Evolutionary conservation across 2,888 invertebrate species (phyloP).

Genomic region (Arenicola marina): DNA sequence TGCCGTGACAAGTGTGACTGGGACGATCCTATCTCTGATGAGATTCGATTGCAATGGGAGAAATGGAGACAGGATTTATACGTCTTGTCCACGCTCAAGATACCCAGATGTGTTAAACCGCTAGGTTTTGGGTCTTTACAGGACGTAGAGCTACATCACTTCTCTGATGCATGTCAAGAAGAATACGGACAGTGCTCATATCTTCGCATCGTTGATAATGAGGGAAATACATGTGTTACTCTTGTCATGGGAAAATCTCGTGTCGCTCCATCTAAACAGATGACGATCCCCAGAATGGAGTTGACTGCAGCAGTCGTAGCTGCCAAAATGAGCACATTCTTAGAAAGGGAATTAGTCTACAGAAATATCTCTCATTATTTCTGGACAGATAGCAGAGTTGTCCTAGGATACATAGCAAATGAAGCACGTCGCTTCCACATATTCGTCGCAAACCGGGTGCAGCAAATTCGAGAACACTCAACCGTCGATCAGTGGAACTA

Average conservation of each 20-base stretch:
- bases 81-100: neutral
- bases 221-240: neutral
- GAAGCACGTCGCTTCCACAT: constrained; percentile 33
- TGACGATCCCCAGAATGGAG: constrained; percentile 33
- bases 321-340: neutral
- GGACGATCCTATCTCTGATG: constrained; percentile 29
- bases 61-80: constrained; percentile 3
- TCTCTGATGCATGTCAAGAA: constrained; percentile 12
- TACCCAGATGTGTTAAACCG: constrained; percentile 13
- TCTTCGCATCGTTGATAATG: neutral
- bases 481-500: constrained; percentile 33
- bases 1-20: constrained; percentile 26
- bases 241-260: constrained; percentile 25
- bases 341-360: neutral
- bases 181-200: constrained; percentile 9
- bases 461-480: constrained; percentile 26
- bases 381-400: constrained; percentile 35
- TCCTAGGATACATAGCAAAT: constrained; percentile 36
- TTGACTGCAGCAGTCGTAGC: constrained; percentile 28
- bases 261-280: constrained; percentile 29
- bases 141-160: constrained; percentile 1
- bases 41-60: neutral
- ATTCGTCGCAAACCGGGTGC: constrained; percentile 38
- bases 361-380: neutral
- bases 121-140: neutral